Base-by-base conservation (phyloP, 1,140 invertebrate genomes). In the Cydia pomonella region DNA sequence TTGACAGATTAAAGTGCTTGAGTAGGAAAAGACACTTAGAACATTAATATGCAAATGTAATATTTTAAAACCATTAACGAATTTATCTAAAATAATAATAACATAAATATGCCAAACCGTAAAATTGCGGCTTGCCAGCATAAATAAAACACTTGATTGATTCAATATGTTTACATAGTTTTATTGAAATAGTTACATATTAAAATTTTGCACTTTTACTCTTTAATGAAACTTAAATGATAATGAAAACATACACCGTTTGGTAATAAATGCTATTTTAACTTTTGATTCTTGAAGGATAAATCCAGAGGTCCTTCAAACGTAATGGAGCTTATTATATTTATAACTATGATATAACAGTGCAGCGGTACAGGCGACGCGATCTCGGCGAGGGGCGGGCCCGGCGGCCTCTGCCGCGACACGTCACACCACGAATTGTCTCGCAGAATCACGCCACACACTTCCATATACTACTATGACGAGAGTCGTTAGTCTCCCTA, bases 211-310 rank as follows among this genome's bases (percentile, higher is more conserved):
- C 91, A 93, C 91, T 92, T 90, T 90, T 88, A 87, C 76, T 86
- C 86, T 82, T 88, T 87, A 90, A 88, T 83, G 85, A 87, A 89
- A 89, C 87, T 92, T 90, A 90, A 84, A 86, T 74, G 83, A 87
- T 90, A 89, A 83, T 90, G 84, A 88, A 91, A 91, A 91, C 90
- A 87, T 92, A 92, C 87, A 92, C 87, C 87, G 80, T 91, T 92
- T 93, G 91, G 89, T 92, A 90, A 90, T 93, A 93, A 93, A 93
- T 92, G 91, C 91, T 92, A 92, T 91, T 82, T 82, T 91, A 87
- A 89, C 83, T 85, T 77, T 79, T 85, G 85, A 87, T 83, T 85
- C 83, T 86, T 80, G 79, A 84, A 87, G 82, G 83, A 84, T 84
- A 80, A 77, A 84, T 83, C 78, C 75, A 81, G 83, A 87, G 84